Percentiles rank a stretch among this genome's conserved stretches.
phyloP scores from a whole-genome alignment of 2,797 vertebrate genomes.

The Pseudomugil gertrudae region DNA sequence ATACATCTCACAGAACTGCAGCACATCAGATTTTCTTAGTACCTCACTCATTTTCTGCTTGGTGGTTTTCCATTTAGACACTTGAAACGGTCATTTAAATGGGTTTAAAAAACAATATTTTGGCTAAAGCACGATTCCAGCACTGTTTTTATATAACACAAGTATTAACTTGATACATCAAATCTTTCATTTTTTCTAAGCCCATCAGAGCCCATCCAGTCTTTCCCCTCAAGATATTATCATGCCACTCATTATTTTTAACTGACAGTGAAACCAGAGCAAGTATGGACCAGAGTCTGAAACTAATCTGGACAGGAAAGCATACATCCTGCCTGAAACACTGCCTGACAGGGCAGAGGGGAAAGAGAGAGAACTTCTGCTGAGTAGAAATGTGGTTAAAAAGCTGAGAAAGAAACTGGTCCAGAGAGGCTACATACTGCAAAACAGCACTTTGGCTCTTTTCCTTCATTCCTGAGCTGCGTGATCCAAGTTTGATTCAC shows the following conservation, averaged over 20 bases:
- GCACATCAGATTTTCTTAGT: not conserved
- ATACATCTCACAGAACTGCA: not conserved
- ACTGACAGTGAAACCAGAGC: slow-evolving; percentile 43
- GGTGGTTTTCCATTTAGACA: slow-evolving; percentile 45
- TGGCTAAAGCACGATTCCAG: slow-evolving; percentile 18
- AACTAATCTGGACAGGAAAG: slow-evolving; percentile 75
- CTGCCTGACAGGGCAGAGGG: too few relatives aligned
- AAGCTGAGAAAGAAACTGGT: slow-evolving; percentile 53
- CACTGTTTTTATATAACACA: slow-evolving; percentile 16
- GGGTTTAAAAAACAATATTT: slow-evolving; percentile 24
- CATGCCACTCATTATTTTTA: slow-evolving; percentile 45
- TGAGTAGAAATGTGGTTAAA: slow-evolving; percentile 34
- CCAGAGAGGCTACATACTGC: slow-evolving; percentile 30
- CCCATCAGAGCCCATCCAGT: slow-evolving; percentile 39
- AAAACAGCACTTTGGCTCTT: slow-evolving; percentile 32
- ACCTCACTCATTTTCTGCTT: not conserved
- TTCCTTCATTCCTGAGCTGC: not conserved
- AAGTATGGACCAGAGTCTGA: slow-evolving; percentile 62
- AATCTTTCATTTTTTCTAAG: slow-evolving; percentile 25
- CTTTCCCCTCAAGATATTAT: slow-evolving; percentile 36
- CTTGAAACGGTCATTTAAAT: slow-evolving; percentile 52
- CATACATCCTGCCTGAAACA: too few relatives aligned
- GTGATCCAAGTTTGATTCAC: not conserved
- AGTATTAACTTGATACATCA: slow-evolving; percentile 2
- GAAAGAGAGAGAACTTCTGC: slow-evolving; percentile 49